These are phyloP conservation scores for Nesoenas mayeri DNA, from an alignment of 2,113 vertebrate genomes.

Conservation along the genomic window DNA sequence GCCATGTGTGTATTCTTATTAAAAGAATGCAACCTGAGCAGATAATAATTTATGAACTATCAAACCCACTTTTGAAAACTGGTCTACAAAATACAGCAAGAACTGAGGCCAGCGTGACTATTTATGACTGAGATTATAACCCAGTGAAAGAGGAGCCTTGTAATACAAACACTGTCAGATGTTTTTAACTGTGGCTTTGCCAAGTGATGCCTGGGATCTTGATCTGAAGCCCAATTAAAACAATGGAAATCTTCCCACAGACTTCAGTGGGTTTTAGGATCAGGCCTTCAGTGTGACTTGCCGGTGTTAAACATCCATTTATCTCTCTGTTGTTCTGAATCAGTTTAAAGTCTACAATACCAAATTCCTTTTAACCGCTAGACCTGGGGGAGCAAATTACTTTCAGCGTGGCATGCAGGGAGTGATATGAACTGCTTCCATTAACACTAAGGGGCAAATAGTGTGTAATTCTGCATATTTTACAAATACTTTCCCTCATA, in stretches of 20 bases:
- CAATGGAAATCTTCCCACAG: neutral
- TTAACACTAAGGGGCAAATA: slow-evolving; percentile 17
- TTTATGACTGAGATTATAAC: slow-evolving; percentile 16
- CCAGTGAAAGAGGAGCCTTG: neutral
- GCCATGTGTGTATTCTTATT: neutral
- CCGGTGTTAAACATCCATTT: slow-evolving; percentile 24
- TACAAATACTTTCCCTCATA: slow-evolving; percentile 46
- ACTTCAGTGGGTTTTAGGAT: neutral
- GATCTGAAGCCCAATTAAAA: neutral
- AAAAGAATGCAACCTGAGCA: neutral
- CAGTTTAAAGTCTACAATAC: slow-evolving; percentile 6
- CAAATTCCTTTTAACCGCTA: slow-evolving; percentile 28
- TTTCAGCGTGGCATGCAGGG: neutral
- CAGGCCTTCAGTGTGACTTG: neutral
- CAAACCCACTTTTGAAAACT: neutral
- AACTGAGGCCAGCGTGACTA: neutral
- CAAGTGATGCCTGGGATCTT: neutral
- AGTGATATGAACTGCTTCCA: slow-evolving; percentile 21
- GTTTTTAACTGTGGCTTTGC: neutral
- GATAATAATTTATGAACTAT: neutral
- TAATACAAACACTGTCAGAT: neutral
- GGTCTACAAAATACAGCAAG: neutral
- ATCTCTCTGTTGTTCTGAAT: neutral
- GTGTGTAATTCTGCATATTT: neutral
- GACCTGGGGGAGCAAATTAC: neutral